These are phyloP conservation scores for Uropsilus gracilis DNA, from an alignment of 2,113 vertebrate species.

Conservation along the genomic window DNA sequence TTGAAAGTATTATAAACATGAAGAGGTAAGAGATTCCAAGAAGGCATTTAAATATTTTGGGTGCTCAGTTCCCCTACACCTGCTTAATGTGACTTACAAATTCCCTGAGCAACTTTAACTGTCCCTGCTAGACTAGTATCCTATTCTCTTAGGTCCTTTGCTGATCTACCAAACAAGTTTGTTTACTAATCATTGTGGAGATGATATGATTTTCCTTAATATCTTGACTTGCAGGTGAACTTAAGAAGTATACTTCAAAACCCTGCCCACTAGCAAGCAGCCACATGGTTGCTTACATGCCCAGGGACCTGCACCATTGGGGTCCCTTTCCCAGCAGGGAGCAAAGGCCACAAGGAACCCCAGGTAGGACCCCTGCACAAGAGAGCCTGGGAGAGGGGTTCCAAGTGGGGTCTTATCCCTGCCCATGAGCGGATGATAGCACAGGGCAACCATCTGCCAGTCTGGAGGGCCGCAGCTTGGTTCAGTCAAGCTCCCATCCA, in stretches of 20 bases:
- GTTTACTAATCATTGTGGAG: neutral
- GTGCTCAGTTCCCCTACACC: neutral
- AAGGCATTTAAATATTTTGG: neutral
- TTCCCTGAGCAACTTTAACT: neutral
- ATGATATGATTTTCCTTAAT: neutral
- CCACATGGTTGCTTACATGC: no score
- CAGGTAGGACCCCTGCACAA: no score
- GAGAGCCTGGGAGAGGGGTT: no score
- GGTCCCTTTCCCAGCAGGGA: no score
- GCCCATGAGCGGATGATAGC: no score
- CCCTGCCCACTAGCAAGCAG: no score
- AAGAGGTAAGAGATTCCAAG: neutral
- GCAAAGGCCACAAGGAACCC: no score
- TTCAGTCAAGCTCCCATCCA: no score
- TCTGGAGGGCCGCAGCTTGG: no score
- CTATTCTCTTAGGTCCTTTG: neutral
- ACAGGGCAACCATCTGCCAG: no score
- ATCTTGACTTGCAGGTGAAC: neutral
- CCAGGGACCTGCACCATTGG: no score
- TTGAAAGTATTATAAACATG: neutral
- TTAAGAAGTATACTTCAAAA: neutral
- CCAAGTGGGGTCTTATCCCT: no score
- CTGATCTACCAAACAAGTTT: neutral
- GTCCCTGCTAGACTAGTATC: neutral
- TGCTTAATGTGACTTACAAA: neutral